These are phyloP conservation scores for Plusia festucae DNA, from an alignment of 2,888 invertebrate species.

Conservation along the genomic window DNA sequence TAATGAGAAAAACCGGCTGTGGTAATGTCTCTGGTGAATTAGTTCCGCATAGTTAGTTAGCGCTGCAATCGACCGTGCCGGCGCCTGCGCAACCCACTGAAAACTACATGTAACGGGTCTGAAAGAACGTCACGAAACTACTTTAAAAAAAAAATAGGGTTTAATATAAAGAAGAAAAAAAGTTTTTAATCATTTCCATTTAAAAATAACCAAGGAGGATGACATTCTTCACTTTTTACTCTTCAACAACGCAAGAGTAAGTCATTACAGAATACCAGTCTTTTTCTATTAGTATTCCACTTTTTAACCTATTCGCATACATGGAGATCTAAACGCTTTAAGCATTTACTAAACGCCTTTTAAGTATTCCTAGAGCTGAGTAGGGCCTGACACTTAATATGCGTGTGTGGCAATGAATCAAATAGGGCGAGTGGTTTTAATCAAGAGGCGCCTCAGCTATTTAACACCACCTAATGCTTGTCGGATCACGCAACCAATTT, in stretches of 20 bases:
- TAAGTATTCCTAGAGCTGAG: constrained; percentile 46
- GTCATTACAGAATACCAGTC: constrained; percentile 48
- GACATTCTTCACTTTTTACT: constrained; percentile 33
- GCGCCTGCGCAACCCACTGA: constrained; percentile 71
- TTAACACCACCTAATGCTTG: constrained; percentile 39
- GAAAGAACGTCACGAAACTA: constrained; percentile 8
- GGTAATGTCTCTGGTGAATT: constrained; percentile 75
- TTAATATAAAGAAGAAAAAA: not conserved
- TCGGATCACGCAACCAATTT: constrained; percentile 50
- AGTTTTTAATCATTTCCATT: constrained; percentile 17
- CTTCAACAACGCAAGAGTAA: constrained; percentile 25
- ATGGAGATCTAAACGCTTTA: constrained; percentile 36
- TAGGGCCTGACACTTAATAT: constrained; percentile 37
- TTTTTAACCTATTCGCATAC: constrained; percentile 44
- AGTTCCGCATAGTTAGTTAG: constrained; percentile 85
- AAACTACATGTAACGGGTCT: constrained; percentile 17
- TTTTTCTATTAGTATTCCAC: constrained; percentile 38
- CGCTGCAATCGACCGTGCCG: constrained; percentile 72
- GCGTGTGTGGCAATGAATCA: constrained; percentile 48
- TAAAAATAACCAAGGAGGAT: constrained; percentile 13
- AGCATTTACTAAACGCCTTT: constrained; percentile 41
- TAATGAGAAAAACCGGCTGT: constrained; percentile 74
- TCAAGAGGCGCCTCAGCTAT: constrained; percentile 50
- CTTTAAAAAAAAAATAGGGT: not conserved
- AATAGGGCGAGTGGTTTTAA: constrained; percentile 38